Evolutionary conservation across 2,888 invertebrate species (phyloP).

Genomic region (Lithophane semibrunnea): DNA sequence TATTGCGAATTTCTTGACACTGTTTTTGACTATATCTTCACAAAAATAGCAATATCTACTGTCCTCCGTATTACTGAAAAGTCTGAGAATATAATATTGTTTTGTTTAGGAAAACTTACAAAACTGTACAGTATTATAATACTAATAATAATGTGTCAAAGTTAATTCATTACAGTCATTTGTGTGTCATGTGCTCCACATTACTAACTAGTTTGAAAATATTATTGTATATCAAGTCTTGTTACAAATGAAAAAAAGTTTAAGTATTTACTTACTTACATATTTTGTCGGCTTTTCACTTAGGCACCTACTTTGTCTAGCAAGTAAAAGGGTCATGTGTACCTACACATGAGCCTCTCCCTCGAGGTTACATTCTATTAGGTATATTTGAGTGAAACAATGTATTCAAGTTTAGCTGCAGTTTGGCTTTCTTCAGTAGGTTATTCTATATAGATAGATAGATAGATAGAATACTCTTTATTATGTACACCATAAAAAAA

Average conservation of each 20-base stretch:
- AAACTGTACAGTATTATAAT: neutral
- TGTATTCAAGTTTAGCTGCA: neutral
- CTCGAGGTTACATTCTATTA: neutral
- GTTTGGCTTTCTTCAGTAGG: neutral
- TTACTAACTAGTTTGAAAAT: neutral
- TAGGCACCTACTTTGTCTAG: neutral
- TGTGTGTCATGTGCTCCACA: neutral
- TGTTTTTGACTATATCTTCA: too few species aligned
- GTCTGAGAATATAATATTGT: too few species aligned
- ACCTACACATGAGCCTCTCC: neutral
- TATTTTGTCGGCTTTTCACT: neutral
- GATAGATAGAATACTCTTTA: too few species aligned
- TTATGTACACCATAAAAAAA: too few species aligned
- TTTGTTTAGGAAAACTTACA: neutral
- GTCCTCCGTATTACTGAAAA: too few species aligned
- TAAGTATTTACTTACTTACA: too few species aligned
- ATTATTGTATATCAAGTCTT: neutral
- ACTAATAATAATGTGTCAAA: neutral
- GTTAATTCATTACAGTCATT: neutral
- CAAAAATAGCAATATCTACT: too few species aligned
- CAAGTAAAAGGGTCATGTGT: neutral
- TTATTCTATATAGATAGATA: too few species aligned
- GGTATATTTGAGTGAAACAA: neutral
- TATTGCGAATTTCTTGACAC: neutral
- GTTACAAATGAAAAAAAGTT: neutral